Base-by-base conservation (phyloP, 2,113 vertebrate genomes). In the Argyrosomus japonicus region DNA sequence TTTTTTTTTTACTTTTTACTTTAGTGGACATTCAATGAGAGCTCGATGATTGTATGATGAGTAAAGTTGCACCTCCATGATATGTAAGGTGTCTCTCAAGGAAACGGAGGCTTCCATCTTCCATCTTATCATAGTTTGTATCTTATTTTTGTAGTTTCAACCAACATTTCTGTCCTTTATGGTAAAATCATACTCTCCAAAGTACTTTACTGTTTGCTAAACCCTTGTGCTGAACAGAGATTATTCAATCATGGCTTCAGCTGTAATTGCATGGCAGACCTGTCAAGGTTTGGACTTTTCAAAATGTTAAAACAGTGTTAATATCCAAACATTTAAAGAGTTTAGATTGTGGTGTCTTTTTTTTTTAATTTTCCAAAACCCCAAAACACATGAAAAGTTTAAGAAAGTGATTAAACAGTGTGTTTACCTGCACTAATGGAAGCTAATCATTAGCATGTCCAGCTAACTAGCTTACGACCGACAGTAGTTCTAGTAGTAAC, bases 1-100 rank as follows among this genome's bases (percentile, higher is more conserved):
- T 1, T 40, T 40, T 40, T 9, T 32, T 36, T 40, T n/a, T n/a
- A n/a, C n/a, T n/a, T n/a, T 60, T 19, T 48, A 72, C 70, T 83
- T 68, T 78, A n/a, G 74, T 75, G 78, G 76, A 82, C 76, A 45
- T 77, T 71, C 61, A 36, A 75, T 54, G 23, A 75, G 69, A 86
- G 68, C 19, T 61, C 43, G 12, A 12, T 48, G 73, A 85, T 81
- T 77, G 64, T 32, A 40, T n/a, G 11, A 40, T 23, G 11, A 64
- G 56, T 11, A 32, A 25, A 68, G 32, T 48, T 56, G 43, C 73
- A 58, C 51, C 48, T 74, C 25, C 5, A 36, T 32, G 23, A 65
- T 63, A 3, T 27, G 6, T 48, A 17, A 69, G 43, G 5, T 36
- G 12, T 72, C 25, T 71, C 11, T 68, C 25, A 47, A 21, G 15